A percentile compares a stretch with the other conserved stretches of the same genome.
Conservation (phyloP, 2,888 invertebrate genomes). For the Malacosoma neustria region DNA sequence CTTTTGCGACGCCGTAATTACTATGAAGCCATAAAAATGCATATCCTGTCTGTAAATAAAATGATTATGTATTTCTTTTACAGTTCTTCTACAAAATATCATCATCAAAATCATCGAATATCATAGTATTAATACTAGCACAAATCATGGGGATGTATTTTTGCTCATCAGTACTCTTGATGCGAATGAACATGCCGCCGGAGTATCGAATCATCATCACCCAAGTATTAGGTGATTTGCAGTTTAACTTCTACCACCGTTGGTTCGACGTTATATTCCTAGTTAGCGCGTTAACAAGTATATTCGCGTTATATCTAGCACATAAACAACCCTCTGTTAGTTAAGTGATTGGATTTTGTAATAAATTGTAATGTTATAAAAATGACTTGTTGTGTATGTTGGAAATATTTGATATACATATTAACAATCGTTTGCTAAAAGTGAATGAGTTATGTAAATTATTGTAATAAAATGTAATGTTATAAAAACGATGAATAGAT, state of each 20-base stretch:
- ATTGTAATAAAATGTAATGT: not conserved
- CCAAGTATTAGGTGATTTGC: conserved; percentile 94
- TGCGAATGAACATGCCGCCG: conserved; percentile 99
- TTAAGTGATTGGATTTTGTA: conserved; percentile 18
- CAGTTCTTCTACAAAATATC: conserved; percentile 99
- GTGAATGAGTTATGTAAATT: not conserved
- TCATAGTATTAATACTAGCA: conserved; percentile 96
- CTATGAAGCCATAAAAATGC: no score
- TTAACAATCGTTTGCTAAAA: not conserved
- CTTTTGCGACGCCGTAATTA: no score
- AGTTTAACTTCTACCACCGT: conserved; percentile 99
- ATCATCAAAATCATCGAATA: conserved; percentile 98
- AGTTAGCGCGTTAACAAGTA: conserved; percentile 96
- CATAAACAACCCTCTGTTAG: conserved; percentile 87
- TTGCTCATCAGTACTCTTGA: conserved; percentile 95
- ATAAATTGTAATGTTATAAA: conserved; percentile 6
- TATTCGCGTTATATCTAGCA: conserved; percentile 95
- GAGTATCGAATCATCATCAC: conserved; percentile 94
- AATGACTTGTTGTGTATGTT: conserved; percentile 28
- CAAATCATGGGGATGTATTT: conserved; percentile 99
- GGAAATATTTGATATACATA: not conserved
- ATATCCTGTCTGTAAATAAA: no score
- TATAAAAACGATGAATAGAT: no score
- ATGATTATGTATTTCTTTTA: conserved; percentile 10
- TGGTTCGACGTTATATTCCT: conserved; percentile 99